Conservation (phyloP, 2,797 vertebrate species). For the Enteromius thamalakanensis region DNA sequence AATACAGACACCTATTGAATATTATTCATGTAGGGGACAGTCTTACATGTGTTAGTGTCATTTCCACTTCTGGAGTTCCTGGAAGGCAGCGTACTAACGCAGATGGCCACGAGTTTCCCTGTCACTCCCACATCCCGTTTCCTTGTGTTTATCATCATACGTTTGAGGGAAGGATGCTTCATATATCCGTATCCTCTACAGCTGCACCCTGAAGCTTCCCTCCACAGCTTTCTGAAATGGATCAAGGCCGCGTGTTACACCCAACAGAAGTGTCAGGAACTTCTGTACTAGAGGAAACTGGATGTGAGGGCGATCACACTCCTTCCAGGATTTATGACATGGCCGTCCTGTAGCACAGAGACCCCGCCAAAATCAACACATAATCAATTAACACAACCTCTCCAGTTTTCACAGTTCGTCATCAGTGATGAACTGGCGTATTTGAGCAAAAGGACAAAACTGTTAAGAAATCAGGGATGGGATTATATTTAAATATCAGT, state of each 20-base stretch:
- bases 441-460: background rate
- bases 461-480: background rate
- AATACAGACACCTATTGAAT: background rate
- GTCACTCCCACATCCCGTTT: conserved; percentile 59
- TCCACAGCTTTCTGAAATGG: background rate
- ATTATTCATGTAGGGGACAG: background rate
- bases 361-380: conserved; percentile 8
- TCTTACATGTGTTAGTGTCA: conserved; percentile 25
- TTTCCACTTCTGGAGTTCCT: conserved; percentile 49
- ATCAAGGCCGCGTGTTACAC: background rate
- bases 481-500: background rate
- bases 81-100: conserved; percentile 41
- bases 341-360: conserved; percentile 12
- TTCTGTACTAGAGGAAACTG: conserved; percentile 44
- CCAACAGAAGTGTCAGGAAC: conserved; percentile 44
- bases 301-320: conserved; percentile 20
- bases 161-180: conserved; percentile 57
- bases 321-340: conserved; percentile 44
- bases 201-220: conserved; percentile 34
- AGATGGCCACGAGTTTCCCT: conserved; percentile 57
- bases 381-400: background rate
- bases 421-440: background rate
- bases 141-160: conserved; percentile 54
- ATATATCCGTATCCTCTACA: conserved; percentile 54
- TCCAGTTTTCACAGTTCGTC: background rate